Base-by-base conservation (phyloP, 2,113 vertebrate genomes). In the Larimichthys polyactis region DNA sequence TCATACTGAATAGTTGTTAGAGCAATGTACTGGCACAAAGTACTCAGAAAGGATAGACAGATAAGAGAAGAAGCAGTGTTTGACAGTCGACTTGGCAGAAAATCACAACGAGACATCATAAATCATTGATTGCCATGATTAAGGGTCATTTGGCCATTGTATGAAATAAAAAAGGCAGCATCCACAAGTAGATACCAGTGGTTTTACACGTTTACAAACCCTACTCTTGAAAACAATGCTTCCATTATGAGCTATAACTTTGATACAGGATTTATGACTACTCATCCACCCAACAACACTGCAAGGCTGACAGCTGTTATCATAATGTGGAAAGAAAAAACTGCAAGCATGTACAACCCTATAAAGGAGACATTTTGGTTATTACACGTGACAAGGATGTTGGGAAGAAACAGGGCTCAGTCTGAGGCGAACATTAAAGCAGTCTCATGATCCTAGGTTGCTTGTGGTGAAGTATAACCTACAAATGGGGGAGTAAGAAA, bases 151-250 rank as follows among this genome's bases (percentile, higher is more conserved):
- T 46, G 44, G 44, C 12, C 44, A 46, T 46, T 55, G 24, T 64
- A 40, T 83, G 55, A 79, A 84, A 81, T 82, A 85, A 80, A 73
- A 81, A 73, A 81, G 32, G 54, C 82, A 75, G 76, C 67, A 72
- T 36, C 71, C 68, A 79, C 51, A 87, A 68, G 63, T 17, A 71
- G 67, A 82, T 82, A 88, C 68, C 58, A 68, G 70, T 54, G 75
- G 82, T 87, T 83, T 83, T 59, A 81, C 60, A 81, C 70, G 55
- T 80, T 63, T 27, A 32, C n/a, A 73, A 79, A 54, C 24, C 36
- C 29, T 20, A 46, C 43, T 72, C 52, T 74, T 66, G 48, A 87
- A 87, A 88, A 52, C 55, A 81, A 67, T 55, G 15, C 51, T 54
- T 20, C 48, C 49, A 66, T 74, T 74, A 40, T 54, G 15, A 78